Evolutionary conservation across 1,140 invertebrate species (phyloP), one percentile per base, ranked within the genome.

Genomic region (Idris sp.): DNA sequence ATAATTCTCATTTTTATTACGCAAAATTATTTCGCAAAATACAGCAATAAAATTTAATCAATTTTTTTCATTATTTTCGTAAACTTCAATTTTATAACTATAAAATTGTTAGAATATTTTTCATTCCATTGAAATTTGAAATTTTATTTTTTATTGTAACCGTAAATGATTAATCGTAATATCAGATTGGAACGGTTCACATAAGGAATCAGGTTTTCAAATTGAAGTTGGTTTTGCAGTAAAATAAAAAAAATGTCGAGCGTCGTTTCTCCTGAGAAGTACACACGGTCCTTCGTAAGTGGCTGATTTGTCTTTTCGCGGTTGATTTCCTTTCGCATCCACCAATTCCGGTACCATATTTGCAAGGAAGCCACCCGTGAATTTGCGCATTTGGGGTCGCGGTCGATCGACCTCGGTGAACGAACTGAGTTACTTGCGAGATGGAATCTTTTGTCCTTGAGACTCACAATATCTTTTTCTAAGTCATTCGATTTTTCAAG

Each of bases 361-460:
- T 79, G 69, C 68, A 54, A 75, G 44, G 68, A 77, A 78, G 67
- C 71, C 76, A 72, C 33, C 65, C 79, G 67, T 80, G 73, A 80
- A 77, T 76, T 71, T 72, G 72, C 38, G 58, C 72, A 62, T 69
- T 59, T 58, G 49, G 19, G 58, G 64, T 64, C 72, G 64, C 19
- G 72, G 72, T 62, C 58, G 72, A 74, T 74, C 62, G 44, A 74
- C 62, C 56, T 22, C 36, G 30, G 46, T 16, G 40, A 59, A 43
- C 38, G 41, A 43, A 43, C 38, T 30, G 51, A 10, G 54, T 59
- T 51, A 41, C 15, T 44, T 25, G 46, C 11, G 31, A 51, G 38
- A 69, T 69, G 46, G 22, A 6, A 69, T 59, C 65, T 59, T 59
- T 59, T 69, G 65, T 59, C 51, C 51, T 33, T 54, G 9, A 40